Base-by-base conservation (phyloP, 2,113 vertebrate genomes). In the Illadopsis cleaveri region DNA sequence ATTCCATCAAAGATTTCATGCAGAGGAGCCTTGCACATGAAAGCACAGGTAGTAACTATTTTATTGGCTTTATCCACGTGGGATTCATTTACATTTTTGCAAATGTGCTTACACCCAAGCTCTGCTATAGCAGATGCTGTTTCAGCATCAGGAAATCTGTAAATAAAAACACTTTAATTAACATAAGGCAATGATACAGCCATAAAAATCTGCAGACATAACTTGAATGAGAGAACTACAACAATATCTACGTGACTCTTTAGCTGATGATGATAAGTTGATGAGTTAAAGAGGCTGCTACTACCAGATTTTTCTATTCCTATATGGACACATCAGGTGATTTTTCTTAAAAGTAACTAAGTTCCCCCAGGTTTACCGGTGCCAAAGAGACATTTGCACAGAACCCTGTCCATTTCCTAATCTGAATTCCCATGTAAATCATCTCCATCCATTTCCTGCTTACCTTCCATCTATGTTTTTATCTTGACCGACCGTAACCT, bases 21-120 rank as follows among this genome's bases (percentile, higher is more conserved):
- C 37, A 98, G 93, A 30, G 98, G 98, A 37, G 98, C 98, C 22
- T 97, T 90, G 93, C 98, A 98, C 98, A 98, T 98, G 97, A 98
- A 99, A n/a, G 98, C 97, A 28, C 96, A 96, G 33, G 97, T 98
- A 84, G 97, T 98, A 79, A 98, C 97, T 85, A 98, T 97, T 92
- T 98, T 98, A 96, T 98, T 98, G 71, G 98, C 96, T 69, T 94
- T 80, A 73, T 98, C 98, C 92, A 98, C 95, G 7, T 98, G 98
- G 56, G 97, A 97, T 94, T 98, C 98, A 33, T 93, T 87, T 27
- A 99, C 98, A 18, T 97, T 94, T 94, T 98, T 98, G 75, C 96
- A 98, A 90, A 98, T 37, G 6, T 98, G 98, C 83, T 97, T 98
- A 94, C 98, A 98, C 89, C 98, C 97, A 85, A 98, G 97, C 90